Evolutionary conservation across 1,140 invertebrate genomes (phyloP), one percentile per base, ranked within the genome.

Genomic region (Ceratosolen fusciceps): DNA sequence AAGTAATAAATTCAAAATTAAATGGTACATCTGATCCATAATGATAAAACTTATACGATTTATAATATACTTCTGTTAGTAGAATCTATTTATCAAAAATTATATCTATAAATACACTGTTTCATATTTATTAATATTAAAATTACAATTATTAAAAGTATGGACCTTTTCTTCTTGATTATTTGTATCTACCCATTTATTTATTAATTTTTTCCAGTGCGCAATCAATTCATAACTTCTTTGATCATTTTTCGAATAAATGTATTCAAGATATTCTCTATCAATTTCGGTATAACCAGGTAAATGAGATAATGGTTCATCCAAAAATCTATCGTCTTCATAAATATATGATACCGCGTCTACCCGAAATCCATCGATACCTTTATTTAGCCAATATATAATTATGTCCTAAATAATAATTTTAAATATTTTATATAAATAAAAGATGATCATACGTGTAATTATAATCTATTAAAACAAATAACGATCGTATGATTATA

Each of bases 281-380:
- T 92, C 90, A 12, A 90, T 7, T 85, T 82, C 39, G 24, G 85
- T 79, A 37, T 82, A 83, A 49, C 90, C 87, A 26, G 82, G 82
- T n/a, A 12, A 34, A 37, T 37, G 1, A 37, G 3, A 16, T 65
- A n/a, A n/a, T 90, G 92, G 92, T 83, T 94, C 93, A 83, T 94
- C 92, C 1, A 90, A 89, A 82, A 92, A 90, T 10, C 83, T 74
- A 14, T 89, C 85, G 47, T 91, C 88, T 89, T 95, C 94, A 54
- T 91, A 91, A n/a, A 93, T 74, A 79, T 83, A 81, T 34, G 91
- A 90, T 0, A 95, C 86, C 80, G 93, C 92, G 81, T 94, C 92
- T 9, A 96, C 89, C 70, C 94, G 88, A 84, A 95, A 95, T 0
- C 95, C 95, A 86, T 94, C 93, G 2, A 93, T 93, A 26, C 94